Percentiles rank a stretch among this genome's conserved stretches.
phyloP scores from a whole-genome alignment of 37 sponge, comb jelly and placozoan genomes.

The Lycopodina hypogea region DNA sequence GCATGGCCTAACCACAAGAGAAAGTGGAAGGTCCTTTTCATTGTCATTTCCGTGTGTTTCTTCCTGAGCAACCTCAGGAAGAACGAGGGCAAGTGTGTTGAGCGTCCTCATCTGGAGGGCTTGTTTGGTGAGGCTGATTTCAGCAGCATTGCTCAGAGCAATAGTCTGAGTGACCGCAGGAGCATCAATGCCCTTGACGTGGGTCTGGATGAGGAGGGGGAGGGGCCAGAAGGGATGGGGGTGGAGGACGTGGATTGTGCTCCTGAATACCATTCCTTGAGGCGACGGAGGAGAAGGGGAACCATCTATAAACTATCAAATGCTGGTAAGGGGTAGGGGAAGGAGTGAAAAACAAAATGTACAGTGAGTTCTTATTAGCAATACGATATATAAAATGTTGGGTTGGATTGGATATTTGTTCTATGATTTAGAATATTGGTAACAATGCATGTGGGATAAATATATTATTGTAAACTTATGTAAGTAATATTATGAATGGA shows the following conservation, averaged over 20 bases:
- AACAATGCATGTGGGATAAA: too few species aligned
- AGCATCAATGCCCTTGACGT: slow-evolving; percentile 49
- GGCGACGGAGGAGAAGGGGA: too few species aligned
- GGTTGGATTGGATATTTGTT: too few species aligned
- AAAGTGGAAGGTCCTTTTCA: slow-evolving; percentile 57
- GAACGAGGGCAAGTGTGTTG: neutral
- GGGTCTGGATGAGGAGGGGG: slow-evolving; percentile 8
- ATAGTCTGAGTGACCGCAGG: neutral
- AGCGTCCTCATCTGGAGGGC: neutral
- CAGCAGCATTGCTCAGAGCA: slow-evolving; percentile 14
- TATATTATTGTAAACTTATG: too few species aligned
- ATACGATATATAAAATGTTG: too few species aligned
- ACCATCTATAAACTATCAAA: neutral
- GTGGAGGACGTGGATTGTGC: neutral
- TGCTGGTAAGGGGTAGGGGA: too few species aligned
- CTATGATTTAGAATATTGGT: too few species aligned
- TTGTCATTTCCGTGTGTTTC: slow-evolving; percentile 57
- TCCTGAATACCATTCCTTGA: neutral
- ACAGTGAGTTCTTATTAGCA: too few species aligned
- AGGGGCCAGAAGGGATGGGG: neutral
- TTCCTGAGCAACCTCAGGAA: slow-evolving; percentile 23
- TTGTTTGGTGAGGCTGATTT: slow-evolving; percentile 17
- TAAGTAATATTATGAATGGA: too few species aligned
- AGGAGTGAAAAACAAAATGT: too few species aligned
- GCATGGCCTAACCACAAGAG: slow-evolving; percentile 59